A percentile compares a stretch with the other conserved stretches of the same genome.
These are phyloP conservation scores for Dermatemys mawii DNA, from an alignment of 2,113 vertebrate genomes.

Conservation along the genomic window DNA sequence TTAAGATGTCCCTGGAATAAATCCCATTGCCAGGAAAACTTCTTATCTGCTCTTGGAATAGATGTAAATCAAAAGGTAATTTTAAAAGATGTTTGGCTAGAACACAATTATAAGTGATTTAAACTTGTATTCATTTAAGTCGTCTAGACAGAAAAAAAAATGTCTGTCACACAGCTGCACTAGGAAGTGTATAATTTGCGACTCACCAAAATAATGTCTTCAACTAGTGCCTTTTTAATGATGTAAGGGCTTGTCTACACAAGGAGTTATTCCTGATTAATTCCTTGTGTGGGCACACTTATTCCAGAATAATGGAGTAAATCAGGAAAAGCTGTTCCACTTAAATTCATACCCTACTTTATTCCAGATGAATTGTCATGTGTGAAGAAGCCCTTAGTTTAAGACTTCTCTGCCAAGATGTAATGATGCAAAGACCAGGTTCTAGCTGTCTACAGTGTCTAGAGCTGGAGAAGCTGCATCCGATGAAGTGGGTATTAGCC, in stretches of 20 bases:
- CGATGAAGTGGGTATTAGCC: no score
- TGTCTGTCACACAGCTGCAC: neutral
- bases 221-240: neutral
- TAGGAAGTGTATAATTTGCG: neutral
- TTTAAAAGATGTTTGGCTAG: neutral
- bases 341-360: neutral
- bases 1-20: slow-evolving; percentile 64
- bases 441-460: neutral
- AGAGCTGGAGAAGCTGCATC: no score
- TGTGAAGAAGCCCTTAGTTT: neutral
- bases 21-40: slow-evolving; percentile 67
- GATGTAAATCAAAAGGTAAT: slow-evolving; percentile 73
- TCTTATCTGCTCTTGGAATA: slow-evolving; percentile 75
- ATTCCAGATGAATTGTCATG: neutral
- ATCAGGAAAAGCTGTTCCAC: neutral
- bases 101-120: neutral
- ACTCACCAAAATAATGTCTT: neutral
- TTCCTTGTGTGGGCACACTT: neutral
- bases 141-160: neutral
- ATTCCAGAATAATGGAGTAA: neutral
- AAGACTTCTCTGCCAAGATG: neutral
- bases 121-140: slow-evolving; percentile 3
- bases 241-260: neutral
- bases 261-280: neutral
- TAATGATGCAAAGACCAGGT: neutral